These are phyloP conservation scores for Trachelus troglodyta DNA, from an alignment of 2,888 invertebrate species.

Conservation along the genomic window DNA sequence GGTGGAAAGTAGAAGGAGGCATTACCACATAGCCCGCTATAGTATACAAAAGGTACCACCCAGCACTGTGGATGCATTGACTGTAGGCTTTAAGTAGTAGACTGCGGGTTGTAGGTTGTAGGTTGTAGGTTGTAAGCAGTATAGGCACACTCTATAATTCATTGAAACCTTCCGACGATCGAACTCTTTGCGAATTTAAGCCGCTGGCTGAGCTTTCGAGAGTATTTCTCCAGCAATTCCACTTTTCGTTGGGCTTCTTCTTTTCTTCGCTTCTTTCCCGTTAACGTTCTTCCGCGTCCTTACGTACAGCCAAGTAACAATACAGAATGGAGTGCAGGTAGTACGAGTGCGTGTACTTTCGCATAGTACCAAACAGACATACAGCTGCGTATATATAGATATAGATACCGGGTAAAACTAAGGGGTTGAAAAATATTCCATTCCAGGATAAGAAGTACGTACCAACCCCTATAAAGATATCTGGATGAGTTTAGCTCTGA, in stretches of 20 bases:
- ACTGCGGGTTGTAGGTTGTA: background rate
- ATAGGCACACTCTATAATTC: background rate
- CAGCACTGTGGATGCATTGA: background rate
- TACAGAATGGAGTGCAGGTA: background rate
- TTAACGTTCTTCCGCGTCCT: background rate
- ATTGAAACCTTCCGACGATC: background rate
- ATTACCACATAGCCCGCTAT: background rate
- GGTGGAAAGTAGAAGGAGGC: background rate
- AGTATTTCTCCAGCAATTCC: background rate
- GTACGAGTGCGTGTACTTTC: background rate
- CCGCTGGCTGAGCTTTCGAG: background rate
- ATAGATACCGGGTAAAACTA: background rate
- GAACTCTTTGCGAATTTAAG: background rate
- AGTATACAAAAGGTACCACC: background rate
- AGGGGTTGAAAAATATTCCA: background rate
- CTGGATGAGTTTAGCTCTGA: slow-evolving; percentile 36
- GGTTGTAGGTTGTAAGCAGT: background rate
- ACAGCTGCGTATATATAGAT: too few species aligned
- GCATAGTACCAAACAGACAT: background rate
- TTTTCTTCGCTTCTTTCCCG: background rate
- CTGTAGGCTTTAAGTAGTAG: background rate
- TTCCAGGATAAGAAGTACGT: background rate
- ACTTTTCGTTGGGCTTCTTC: background rate
- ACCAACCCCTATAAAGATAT: slow-evolving; percentile 33
- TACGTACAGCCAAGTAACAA: background rate